A percentile compares a stretch with the other conserved stretches of the same genome.
These are phyloP conservation scores for Danio rerio DNA, from an alignment of 2,113 vertebrate species.

Conservation along the genomic window DNA sequence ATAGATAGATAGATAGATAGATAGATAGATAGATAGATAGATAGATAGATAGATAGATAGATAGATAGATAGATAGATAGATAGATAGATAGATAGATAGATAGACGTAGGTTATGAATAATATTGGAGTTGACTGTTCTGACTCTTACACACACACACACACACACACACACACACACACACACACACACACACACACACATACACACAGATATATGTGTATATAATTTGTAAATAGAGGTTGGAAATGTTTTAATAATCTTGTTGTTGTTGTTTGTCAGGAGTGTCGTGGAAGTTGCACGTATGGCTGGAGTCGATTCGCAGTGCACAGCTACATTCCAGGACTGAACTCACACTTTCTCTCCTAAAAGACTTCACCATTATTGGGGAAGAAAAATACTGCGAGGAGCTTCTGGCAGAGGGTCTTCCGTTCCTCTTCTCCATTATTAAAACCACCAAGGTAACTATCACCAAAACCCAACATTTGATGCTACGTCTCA, in stretches of 20 bases:
- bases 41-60: too few relatives aligned
- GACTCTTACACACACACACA: too few relatives aligned
- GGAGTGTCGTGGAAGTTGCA: slow-evolving; percentile 95
- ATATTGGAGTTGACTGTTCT: too few relatives aligned
- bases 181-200: too few relatives aligned
- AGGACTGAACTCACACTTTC: slow-evolving; percentile 81
- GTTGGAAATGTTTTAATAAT: neutral
- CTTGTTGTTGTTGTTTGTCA: slow-evolving; percentile 59
- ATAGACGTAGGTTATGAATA: too few relatives aligned
- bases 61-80: too few relatives aligned
- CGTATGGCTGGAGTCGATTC: slow-evolving; percentile 88
- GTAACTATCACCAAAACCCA: slow-evolving; percentile 61
- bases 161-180: too few relatives aligned
- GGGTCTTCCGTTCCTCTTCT: slow-evolving; percentile 87
- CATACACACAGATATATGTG: too few relatives aligned
- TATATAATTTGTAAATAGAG: neutral
- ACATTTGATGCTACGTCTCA: neutral
- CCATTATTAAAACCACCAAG: slow-evolving; percentile 87
- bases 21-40: too few relatives aligned
- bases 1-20: too few relatives aligned
- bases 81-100: too few relatives aligned
- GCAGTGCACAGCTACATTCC: slow-evolving; percentile 83
- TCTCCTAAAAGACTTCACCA: slow-evolving; percentile 86
- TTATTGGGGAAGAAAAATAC: slow-evolving; percentile 87
- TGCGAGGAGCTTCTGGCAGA: slow-evolving; percentile 82